Evolutionary conservation across 23 tunicate genomes (phyloP).

Genomic region (Trididemnum miniatum): DNA sequence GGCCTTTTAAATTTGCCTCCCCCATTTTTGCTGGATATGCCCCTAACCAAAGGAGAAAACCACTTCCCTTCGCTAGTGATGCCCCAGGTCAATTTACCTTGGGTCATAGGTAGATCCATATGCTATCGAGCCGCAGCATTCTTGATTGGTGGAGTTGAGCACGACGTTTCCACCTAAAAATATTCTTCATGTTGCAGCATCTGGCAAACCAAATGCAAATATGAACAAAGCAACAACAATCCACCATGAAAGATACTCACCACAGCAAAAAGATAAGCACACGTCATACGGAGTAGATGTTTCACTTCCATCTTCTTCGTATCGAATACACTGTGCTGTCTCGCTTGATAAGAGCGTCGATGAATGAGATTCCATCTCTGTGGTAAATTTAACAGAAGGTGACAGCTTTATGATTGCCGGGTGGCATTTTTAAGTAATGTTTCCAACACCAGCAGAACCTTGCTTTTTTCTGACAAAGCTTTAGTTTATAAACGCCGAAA

Average conservation of each 20-base stretch:
- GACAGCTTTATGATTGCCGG: no score
- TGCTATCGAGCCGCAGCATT: slow-evolving; percentile 70
- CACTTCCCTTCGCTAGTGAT: not conserved
- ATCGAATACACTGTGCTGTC: slow-evolving; percentile 7
- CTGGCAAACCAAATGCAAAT: not conserved
- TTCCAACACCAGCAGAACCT: no score
- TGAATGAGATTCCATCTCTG: no score
- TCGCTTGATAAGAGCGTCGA: no score
- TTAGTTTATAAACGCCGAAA: no score
- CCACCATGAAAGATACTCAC: slow-evolving; percentile 56
- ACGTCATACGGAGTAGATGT: slow-evolving; percentile 39
- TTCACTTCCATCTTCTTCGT: slow-evolving; percentile 34
- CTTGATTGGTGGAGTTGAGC: slow-evolving; percentile 34
- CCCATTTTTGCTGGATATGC: no score
- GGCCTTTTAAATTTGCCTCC: no score
- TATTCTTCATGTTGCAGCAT: no score
- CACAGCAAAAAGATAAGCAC: slow-evolving; percentile 84
- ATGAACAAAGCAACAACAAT: not conserved
- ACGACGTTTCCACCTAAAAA: slow-evolving; percentile 62
- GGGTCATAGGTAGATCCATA: slow-evolving; percentile 58
- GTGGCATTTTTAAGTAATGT: no score
- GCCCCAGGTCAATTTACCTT: slow-evolving; percentile 16
- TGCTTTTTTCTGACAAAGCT: no score
- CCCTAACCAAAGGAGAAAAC: no score
- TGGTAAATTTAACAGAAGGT: no score